Evolutionary conservation across 64 coral and sea anemone genomes (phyloP).

Genomic region (Pocillopora verrucosa): DNA sequence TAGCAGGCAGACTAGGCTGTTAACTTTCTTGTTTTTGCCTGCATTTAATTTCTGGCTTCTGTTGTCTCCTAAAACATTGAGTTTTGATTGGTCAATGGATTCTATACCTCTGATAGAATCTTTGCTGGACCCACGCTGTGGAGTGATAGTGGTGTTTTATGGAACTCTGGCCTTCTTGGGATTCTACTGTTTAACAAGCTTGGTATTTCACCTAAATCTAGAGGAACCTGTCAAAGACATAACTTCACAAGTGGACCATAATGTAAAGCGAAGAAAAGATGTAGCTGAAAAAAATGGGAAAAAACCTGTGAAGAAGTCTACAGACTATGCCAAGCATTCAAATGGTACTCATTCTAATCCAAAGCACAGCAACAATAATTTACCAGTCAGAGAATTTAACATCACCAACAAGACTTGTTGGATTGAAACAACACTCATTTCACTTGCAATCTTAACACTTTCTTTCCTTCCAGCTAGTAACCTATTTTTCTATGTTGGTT

Average conservation of each 20-base stretch:
- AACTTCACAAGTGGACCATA: background rate
- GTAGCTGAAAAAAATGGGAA: background rate
- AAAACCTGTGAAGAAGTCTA: background rate
- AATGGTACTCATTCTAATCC: no score
- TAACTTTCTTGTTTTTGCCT: constrained; percentile 84
- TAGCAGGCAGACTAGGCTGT: constrained; percentile 47
- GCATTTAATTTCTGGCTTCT: constrained; percentile 84
- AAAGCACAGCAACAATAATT: constrained; percentile 22
- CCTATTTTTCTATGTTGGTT: constrained; percentile 95
- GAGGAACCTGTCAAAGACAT: background rate
- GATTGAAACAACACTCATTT: constrained; percentile 43
- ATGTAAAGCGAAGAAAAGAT: background rate
- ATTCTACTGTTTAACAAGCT: constrained; percentile 41
- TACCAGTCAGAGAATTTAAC: constrained; percentile 12
- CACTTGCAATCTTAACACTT: constrained; percentile 62
- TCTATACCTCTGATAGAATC: constrained; percentile 77
- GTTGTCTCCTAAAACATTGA: constrained; percentile 67
- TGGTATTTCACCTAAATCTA: background rate
- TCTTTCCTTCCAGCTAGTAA: constrained; percentile 81
- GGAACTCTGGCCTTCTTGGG: constrained; percentile 44
- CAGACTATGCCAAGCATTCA: background rate
- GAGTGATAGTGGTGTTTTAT: constrained; percentile 62
- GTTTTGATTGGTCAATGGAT: constrained; percentile 98
- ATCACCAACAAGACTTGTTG: background rate
- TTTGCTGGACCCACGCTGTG: constrained; percentile 63